Evolutionary conservation across 2,113 vertebrate genomes (phyloP).

Genomic region (Mustelus asterias): DNA sequence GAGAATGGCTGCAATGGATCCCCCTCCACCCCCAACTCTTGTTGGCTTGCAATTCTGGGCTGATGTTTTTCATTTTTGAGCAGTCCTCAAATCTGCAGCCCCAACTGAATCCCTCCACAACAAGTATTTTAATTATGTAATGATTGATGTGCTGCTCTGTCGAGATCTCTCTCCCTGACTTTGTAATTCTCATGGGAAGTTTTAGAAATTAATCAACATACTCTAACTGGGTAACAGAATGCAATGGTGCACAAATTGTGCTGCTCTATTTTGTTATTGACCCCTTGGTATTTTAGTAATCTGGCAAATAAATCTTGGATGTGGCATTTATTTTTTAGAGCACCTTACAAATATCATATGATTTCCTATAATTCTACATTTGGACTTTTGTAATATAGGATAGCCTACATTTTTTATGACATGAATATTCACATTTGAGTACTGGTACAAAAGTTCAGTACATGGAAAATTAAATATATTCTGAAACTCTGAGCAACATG

Average conservation of each 20-base stretch:
- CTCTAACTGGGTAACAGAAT: background rate
- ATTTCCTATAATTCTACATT: background rate
- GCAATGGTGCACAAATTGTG: background rate
- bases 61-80: background rate
- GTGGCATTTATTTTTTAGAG: background rate
- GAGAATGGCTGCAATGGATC: background rate
- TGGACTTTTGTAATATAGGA: background rate
- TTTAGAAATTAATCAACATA: background rate
- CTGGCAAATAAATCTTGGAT: background rate
- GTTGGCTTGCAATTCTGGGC: background rate
- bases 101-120: background rate
- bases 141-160: background rate
- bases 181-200: background rate
- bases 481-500: background rate
- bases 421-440: background rate
- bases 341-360: background rate
- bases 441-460: background rate
- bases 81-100: background rate
- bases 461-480: background rate
- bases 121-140: background rate
- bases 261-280: background rate
- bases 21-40: background rate
- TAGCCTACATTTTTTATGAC: background rate
- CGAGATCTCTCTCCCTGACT: background rate
- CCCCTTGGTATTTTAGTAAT: background rate